Evolutionary conservation across 1,140 invertebrate genomes (phyloP).

Genomic region (Leptoteleia sp.): DNA sequence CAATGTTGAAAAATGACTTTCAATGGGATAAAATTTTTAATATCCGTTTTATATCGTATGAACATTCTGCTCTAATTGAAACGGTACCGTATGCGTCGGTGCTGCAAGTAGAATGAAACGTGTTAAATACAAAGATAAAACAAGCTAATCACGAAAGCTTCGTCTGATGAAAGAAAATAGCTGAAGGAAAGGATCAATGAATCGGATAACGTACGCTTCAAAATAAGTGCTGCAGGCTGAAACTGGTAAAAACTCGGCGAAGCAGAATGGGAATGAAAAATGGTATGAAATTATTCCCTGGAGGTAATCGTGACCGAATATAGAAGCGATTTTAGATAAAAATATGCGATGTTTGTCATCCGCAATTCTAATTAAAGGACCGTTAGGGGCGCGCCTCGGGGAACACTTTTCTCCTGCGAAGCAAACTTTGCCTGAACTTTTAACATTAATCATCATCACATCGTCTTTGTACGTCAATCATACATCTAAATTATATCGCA

Average conservation of each 20-base stretch:
- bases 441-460: conserved; percentile 63
- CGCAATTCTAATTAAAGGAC: no score
- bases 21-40: background rate
- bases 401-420: conserved; percentile 39
- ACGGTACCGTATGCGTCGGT: background rate
- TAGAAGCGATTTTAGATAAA: no score
- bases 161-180: conserved; percentile 38
- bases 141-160: conserved; percentile 41
- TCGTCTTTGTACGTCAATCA: conserved; percentile 63
- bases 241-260: conserved; percentile 32
- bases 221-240: conserved; percentile 51
- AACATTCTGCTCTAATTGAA: conserved; percentile 32
- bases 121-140: conserved; percentile 40
- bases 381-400: conserved; percentile 25
- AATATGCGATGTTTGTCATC: no score
- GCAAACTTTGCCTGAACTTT: conserved; percentile 43
- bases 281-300: no score
- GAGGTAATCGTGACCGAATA: no score
- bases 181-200: conserved; percentile 52
- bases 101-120: background rate
- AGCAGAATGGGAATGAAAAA: conserved; percentile 24
- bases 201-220: conserved; percentile 36
- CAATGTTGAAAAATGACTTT: background rate
- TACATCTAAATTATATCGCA: conserved; percentile 58
- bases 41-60: background rate